Conservation (phyloP, 2,113 vertebrate genomes). For the Menura novaehollandiae region DNA sequence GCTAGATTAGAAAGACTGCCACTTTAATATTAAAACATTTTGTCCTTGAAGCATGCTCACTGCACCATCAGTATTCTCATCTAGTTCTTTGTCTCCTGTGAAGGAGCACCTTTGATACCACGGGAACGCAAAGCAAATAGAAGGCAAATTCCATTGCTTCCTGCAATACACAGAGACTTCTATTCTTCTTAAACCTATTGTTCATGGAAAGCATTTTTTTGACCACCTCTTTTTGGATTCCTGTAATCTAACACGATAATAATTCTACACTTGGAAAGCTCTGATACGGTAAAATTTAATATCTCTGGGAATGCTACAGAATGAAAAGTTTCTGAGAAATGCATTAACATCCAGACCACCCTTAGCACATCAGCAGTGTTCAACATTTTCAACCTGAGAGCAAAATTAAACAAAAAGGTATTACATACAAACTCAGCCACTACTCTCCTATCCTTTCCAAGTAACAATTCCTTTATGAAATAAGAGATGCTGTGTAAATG, state of each 20-base stretch:
- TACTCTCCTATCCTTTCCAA: neutral
- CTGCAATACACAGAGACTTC: neutral
- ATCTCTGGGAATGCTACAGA: neutral
- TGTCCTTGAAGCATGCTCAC: neutral
- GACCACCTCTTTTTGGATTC: neutral
- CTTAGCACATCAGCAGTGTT: neutral
- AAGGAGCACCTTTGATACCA: neutral
- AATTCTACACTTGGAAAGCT: neutral
- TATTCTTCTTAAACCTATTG: neutral
- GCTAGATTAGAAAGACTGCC: neutral
- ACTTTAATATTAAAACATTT: neutral
- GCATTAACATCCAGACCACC: neutral
- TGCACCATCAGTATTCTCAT: neutral
- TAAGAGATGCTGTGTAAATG: neutral
- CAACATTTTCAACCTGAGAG: neutral
- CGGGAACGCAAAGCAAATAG: neutral
- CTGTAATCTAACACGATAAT: neutral
- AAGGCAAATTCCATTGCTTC: neutral
- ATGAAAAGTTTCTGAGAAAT: neutral
- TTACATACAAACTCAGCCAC: neutral
- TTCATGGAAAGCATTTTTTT: neutral
- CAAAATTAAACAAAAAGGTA: neutral
- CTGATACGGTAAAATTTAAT: neutral
- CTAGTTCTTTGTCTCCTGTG: neutral
- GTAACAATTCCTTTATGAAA: neutral